phyloP scores from a whole-genome alignment of 2,888 invertebrate genomes.

The Conistra vaccinii region DNA sequence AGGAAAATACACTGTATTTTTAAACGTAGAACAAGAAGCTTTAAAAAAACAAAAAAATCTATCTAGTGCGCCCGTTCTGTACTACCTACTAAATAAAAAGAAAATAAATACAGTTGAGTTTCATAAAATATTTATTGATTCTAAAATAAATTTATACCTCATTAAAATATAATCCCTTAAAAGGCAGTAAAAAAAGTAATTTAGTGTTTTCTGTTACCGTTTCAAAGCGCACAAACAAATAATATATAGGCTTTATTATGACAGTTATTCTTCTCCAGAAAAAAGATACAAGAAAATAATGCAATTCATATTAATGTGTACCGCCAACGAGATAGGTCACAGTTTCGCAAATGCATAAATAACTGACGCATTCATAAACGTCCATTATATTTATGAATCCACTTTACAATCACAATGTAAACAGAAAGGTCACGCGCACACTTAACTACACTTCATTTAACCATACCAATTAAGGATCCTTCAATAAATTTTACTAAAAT shows the following conservation, averaged over 20 bases:
- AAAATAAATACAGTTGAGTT: not conserved
- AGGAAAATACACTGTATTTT: not conserved
- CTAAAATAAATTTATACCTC: slow-evolving; percentile 8
- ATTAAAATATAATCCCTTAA: slow-evolving; percentile 3
- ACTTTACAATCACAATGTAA: slow-evolving; percentile 67
- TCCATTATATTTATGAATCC: slow-evolving; percentile 64
- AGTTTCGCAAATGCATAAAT: slow-evolving; percentile 31
- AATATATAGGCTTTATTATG: slow-evolving; percentile 41
- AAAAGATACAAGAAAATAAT: slow-evolving; percentile 20
- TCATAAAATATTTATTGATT: slow-evolving; percentile 23
- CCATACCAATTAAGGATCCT: slow-evolving; percentile 84
- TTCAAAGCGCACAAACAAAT: slow-evolving; percentile 37
- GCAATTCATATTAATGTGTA: slow-evolving; percentile 33
- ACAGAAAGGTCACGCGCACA: slow-evolving; percentile 78
- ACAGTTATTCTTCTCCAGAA: slow-evolving; percentile 40
- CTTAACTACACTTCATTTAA: slow-evolving; percentile 79
- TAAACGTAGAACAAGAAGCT: not conserved
- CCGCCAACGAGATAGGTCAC: slow-evolving; percentile 51
- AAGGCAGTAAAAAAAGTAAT: slow-evolving; percentile 24
- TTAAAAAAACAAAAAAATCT: not conserved
- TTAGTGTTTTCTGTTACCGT: slow-evolving; percentile 28
- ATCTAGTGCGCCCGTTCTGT: not conserved
- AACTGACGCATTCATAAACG: slow-evolving; percentile 64
- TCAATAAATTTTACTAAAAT: slow-evolving; percentile 84
- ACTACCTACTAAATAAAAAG: not conserved